Evolutionary conservation across 2,888 invertebrate species (phyloP), one percentile per base, ranked within the genome.

Genomic region (Villa cingulata): DNA sequence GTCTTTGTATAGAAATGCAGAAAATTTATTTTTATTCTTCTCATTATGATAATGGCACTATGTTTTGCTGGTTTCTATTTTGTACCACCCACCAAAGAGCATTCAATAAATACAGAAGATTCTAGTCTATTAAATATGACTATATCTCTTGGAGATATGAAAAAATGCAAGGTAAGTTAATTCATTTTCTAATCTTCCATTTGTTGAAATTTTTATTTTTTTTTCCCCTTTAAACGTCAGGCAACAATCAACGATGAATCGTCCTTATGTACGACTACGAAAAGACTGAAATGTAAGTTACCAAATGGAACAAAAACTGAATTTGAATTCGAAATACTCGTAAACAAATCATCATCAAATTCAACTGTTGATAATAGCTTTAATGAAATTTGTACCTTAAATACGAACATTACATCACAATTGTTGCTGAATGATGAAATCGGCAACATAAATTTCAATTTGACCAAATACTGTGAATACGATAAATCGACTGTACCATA

Each of bases 31-130:
- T 87, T 87, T 59, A 74, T 86, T 63, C 55, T 72, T 0, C 65
- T 87, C 1, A 77, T 87, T 41, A 54, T 73, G 1, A 53, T 72
- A 1, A 85, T 85, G 75, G 77, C 80, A 1, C 59, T 77, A 0
- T 78, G 80, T 1, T 87, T 77, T 59, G 75, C 79, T n/a, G 70
- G 77, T 17, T 75, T 87, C 51, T 80, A 81, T 65, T 81, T 86
- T 56, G 67, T 86, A 39, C 80, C 80, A 2, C 59, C 58, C 17
- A 52, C 64, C 4, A 45, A 61, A 14, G n/a, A 38, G 5, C 62
- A 61, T 43, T 51, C 56, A 10, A 57, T 62, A 10, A 49, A 51
- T 20, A 17, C 56, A 32, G 12, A 32, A 23, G 7, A 23, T 23
- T 23, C 23, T 23, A 23, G 23, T 6, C n/a, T n/a, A n/a, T n/a